Conservation (phyloP, 1,140 invertebrate genomes). For the Drosophila pruinosa region DNA sequence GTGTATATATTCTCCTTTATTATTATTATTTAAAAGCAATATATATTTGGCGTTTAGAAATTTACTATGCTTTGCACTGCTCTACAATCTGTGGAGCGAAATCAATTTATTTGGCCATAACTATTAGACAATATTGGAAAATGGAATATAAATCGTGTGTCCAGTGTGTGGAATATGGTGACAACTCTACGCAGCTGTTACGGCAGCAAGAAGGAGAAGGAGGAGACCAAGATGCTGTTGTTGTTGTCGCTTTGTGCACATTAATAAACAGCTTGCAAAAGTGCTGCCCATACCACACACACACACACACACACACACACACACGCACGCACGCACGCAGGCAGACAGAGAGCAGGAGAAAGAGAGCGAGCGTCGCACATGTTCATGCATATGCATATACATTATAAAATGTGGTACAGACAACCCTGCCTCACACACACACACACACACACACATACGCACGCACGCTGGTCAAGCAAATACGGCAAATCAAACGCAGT, state of each 20-base stretch:
- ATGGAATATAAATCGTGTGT: not conserved
- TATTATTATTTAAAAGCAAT: too few species aligned
- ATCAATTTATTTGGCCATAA: not conserved
- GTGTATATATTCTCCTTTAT: too few species aligned
- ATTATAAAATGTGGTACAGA: constrained; percentile 48
- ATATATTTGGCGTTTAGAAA: too few species aligned
- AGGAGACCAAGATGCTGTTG: not conserved
- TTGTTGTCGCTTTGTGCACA: constrained; percentile 12
- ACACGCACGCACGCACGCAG: not conserved
- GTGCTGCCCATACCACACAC: constrained; percentile 31
- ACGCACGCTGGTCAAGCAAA: constrained; percentile 43
- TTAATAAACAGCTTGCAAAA: constrained; percentile 47
- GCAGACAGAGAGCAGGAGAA: not conserved
- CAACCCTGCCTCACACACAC: not conserved
- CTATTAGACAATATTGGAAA: constrained; percentile 3
- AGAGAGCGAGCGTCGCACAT: constrained; percentile 7
- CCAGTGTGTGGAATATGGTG: constrained; percentile 10
- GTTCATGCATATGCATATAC: constrained; percentile 60
- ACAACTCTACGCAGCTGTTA: constrained; percentile 21
- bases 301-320: not conserved
- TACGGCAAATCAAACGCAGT: constrained; percentile 55
- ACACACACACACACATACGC: constrained; percentile 6
- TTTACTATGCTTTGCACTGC: not conserved
- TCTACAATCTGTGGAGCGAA: not conserved
- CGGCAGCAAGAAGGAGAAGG: not conserved